Percentiles rank a stretch among this genome's conserved stretches.
phyloP scores from a whole-genome alignment of 2,797 vertebrate species.

The Semotilus atromaculatus region DNA sequence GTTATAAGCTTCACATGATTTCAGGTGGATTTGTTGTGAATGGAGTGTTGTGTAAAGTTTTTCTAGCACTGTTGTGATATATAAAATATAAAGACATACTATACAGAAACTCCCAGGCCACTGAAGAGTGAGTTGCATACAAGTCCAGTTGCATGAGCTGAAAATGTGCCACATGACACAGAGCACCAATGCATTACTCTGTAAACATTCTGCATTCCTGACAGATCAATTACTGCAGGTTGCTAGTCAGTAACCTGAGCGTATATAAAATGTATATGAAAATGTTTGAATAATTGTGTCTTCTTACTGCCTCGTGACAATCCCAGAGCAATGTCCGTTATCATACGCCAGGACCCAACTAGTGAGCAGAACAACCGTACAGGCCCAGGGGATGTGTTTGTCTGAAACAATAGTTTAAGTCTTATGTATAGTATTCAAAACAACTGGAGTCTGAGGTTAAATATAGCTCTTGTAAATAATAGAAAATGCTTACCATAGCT shows the following conservation, averaged over 20 bases:
- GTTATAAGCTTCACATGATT: not conserved
- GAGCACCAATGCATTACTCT: not conserved
- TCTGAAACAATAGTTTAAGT: slow-evolving; percentile 26
- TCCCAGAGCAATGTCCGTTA: slow-evolving; percentile 3
- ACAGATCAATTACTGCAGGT: not conserved
- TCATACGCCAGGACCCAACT: slow-evolving; percentile 47
- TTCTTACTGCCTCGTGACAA: slow-evolving; percentile 40
- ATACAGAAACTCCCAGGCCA: slow-evolving; percentile 80
- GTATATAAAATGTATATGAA: not conserved
- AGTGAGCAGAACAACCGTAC: slow-evolving; percentile 24
- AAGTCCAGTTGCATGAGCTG: slow-evolving; percentile 75
- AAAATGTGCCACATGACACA: not conserved
- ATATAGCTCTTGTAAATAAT: not conserved
- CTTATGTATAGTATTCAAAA: not conserved
- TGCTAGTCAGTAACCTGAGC: not conserved
- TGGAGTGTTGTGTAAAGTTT: not conserved
- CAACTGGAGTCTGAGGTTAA: not conserved
- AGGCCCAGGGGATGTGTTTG: slow-evolving; percentile 42
- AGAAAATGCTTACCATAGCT: slow-evolving; percentile 37
- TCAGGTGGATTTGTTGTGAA: not conserved
- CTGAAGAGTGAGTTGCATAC: slow-evolving; percentile 75
- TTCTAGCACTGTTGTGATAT: not conserved
- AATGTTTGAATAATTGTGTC: not conserved
- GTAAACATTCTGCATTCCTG: not conserved
- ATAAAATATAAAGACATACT: slow-evolving; percentile 64